Base-by-base conservation (phyloP, 1,140 invertebrate species). In the Aricia agestis region DNA sequence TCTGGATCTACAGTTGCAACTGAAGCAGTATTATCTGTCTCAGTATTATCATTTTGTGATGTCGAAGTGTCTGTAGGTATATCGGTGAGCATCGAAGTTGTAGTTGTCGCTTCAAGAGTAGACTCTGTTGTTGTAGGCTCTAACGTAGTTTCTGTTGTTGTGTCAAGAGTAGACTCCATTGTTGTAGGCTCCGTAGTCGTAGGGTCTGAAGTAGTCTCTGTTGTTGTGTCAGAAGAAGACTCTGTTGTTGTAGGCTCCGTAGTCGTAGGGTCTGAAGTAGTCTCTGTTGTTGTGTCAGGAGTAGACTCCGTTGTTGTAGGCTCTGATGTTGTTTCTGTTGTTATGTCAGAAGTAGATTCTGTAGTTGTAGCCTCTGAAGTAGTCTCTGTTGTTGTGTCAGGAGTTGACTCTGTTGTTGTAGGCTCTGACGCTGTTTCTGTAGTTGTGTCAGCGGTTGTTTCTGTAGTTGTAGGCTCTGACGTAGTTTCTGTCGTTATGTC, bases 171-270 rank as follows among this genome's bases (percentile, higher is more conserved):
- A 13, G 13, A 17, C 2, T 59, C 70, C 5, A 59, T 65, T 6
- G 19, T 45, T 67, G 31, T 45, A 18, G 13, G 41, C 17, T n/a
- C 2, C 9, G 52, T n/a, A n/a, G n/a, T n/a, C n/a, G n/a, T 9
- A 57, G 15, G 15, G 15, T 58, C 63, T 42, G 58, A 36, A 18
- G 71, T 75, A 41, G 31, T 31, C 31, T 41, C 67, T 41, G 66
- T 61, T 13, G 70, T 72, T 25, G 52, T 17, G 11, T 71, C 36
- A 63, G 32, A 6, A 32, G 42, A 15, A 13, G 15, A 25, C 6
- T 66, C 31, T 19, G 32, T 11, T 66, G 19, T 42, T 25, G 32
- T 32, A 32, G 32, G 6, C 32, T 32, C 32, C 6, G 32, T 6
- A 3, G 32, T 32, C 6, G 32, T 32, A 32, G 32, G 32, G 2